A percentile compares a stretch with the other conserved stretches of the same genome.
Evolutionary conservation across 2,888 invertebrate genomes (phyloP).

Genomic region (Rambutsinella grinnellia): DNA sequence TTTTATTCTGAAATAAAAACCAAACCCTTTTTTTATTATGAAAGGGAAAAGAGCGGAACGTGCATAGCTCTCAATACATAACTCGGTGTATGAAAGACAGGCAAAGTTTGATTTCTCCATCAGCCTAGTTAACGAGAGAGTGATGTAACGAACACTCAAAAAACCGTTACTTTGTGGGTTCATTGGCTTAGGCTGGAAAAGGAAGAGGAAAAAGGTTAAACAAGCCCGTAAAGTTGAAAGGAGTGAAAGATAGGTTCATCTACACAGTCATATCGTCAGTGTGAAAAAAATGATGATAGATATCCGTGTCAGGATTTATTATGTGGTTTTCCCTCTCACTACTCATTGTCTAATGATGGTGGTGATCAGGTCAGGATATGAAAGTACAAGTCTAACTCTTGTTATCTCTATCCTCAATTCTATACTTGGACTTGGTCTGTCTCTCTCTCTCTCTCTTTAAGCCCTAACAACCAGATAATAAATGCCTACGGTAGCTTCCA

Average conservation of each 20-base stretch:
- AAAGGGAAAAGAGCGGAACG: no score
- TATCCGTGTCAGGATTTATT: slow-evolving; percentile 27
- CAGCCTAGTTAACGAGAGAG: background rate
- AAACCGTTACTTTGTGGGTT: background rate
- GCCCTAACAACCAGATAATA: background rate
- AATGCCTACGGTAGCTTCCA: background rate
- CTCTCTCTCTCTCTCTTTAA: no score
- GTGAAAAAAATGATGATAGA: slow-evolving; percentile 9
- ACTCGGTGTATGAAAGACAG: background rate
- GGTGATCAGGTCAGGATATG: background rate
- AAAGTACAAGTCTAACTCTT: background rate
- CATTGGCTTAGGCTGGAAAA: background rate
- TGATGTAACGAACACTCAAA: background rate
- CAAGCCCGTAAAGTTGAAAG: background rate
- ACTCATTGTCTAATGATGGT: slow-evolving; percentile 28
- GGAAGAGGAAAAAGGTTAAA: background rate
- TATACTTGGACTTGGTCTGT: no score
- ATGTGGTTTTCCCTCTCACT: slow-evolving; percentile 19
- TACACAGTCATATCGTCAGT: background rate
- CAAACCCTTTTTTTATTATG: background rate
- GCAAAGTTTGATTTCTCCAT: background rate
- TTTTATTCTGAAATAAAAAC: background rate
- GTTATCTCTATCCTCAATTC: background rate
- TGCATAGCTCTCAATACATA: no score
- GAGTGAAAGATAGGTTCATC: background rate